Evolutionary conservation across 2,797 vertebrate genomes (phyloP).

Genomic region (Merluccius polli): DNA sequence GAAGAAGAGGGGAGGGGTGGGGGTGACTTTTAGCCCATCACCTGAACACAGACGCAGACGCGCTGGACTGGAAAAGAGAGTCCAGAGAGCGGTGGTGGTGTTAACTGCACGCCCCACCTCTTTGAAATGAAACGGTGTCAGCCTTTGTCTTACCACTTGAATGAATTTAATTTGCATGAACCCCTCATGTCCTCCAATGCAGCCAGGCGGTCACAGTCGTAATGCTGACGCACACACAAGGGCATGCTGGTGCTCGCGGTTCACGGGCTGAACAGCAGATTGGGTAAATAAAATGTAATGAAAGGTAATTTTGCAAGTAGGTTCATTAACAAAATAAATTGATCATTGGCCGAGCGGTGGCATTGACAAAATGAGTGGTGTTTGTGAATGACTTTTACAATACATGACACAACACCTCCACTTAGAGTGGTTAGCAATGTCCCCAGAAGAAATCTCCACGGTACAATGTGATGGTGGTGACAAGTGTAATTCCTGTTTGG

Average conservation of each 20-base stretch:
- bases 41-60: slow-evolving; percentile 33
- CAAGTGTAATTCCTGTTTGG: too few relatives aligned
- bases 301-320: neutral
- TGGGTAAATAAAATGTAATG: slow-evolving; percentile 5
- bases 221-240: slow-evolving; percentile 53
- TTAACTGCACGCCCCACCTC: slow-evolving; percentile 27
- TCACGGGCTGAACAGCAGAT: slow-evolving; percentile 18
- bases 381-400: neutral
- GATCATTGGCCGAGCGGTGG: neutral
- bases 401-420: neutral
- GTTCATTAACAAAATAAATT: neutral
- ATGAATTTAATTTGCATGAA: slow-evolving; percentile 62
- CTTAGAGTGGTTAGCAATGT: neutral
- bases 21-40: slow-evolving; percentile 32
- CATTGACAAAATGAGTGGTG: neutral
- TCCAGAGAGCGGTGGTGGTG: slow-evolving; percentile 47
- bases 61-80: slow-evolving; percentile 50
- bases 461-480: too few relatives aligned
- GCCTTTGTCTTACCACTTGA: slow-evolving; percentile 65
- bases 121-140: slow-evolving; percentile 59
- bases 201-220: slow-evolving; percentile 53
- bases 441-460: too few relatives aligned
- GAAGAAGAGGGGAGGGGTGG: slow-evolving; percentile 38
- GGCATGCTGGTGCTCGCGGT: slow-evolving; percentile 3
- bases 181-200: slow-evolving; percentile 40